These are phyloP conservation scores for Dryobotodes eremita DNA, from an alignment of 2,888 invertebrate genomes.

Conservation along the genomic window DNA sequence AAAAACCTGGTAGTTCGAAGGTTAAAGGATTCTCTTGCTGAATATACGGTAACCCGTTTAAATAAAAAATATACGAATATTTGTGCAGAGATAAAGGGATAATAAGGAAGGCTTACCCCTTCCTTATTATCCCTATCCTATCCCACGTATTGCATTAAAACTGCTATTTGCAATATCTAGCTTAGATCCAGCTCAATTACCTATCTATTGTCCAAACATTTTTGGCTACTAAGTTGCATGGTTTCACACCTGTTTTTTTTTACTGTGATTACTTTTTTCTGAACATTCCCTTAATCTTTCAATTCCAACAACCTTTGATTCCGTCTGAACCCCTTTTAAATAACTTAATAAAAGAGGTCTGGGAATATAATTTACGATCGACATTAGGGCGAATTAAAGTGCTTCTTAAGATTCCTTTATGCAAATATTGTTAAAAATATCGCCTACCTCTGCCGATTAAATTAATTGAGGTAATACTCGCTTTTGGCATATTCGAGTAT, in stretches of 20 bases:
- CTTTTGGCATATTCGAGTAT: conserved; percentile 80
- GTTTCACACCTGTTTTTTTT: neutral
- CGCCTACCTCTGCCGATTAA: conserved; percentile 74
- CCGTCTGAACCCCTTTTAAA: conserved; percentile 66
- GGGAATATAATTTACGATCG: conserved; percentile 79
- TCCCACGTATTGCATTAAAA: neutral
- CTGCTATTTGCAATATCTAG: neutral
- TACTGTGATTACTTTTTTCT: neutral
- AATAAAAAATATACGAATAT: neutral
- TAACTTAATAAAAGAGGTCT: conserved; percentile 82
- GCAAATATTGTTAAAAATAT: conserved; percentile 86
- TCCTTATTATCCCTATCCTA: neutral
- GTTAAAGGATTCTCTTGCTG: neutral
- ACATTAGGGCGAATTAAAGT: conserved; percentile 81
- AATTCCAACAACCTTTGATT: conserved; percentile 48
- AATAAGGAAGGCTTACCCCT: neutral
- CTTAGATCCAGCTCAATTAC: neutral
- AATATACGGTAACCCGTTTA: neutral
- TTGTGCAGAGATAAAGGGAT: neutral
- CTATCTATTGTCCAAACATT: neutral
- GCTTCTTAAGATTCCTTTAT: conserved; percentile 88
- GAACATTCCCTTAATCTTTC: conserved; percentile 19
- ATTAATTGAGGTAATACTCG: conserved; percentile 84
- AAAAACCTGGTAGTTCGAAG: neutral
- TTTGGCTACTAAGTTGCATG: neutral